Evolutionary conservation across 2,888 invertebrate species (phyloP).

Genomic region (Pandemis heparana): DNA sequence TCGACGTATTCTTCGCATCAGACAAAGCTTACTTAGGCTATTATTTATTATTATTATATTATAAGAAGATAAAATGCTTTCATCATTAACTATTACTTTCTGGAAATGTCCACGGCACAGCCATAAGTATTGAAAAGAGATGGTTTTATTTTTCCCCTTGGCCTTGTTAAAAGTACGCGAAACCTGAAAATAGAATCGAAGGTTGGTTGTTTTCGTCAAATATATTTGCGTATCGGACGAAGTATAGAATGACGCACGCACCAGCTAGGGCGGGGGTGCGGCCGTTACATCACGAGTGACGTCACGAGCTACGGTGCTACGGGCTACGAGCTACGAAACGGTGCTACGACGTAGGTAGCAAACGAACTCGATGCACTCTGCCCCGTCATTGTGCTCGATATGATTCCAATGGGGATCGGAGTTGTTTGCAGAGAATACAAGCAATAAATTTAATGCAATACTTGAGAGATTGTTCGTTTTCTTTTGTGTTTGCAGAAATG

Average conservation of each 20-base stretch:
- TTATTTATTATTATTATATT: not conserved
- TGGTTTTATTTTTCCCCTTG: constrained; percentile 8
- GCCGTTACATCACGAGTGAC: constrained; percentile 75
- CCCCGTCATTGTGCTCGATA: constrained; percentile 44
- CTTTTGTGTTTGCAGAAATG: not conserved
- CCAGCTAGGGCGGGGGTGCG: constrained; percentile 64
- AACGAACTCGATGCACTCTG: constrained; percentile 49
- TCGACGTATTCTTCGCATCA: no score
- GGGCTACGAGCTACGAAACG: constrained; percentile 55
- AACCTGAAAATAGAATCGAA: constrained; percentile 35
- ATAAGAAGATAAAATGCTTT: not conserved
- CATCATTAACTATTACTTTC: not conserved
- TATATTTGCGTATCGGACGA: constrained; percentile 36
- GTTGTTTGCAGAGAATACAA: constrained; percentile 32
- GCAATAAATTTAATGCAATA: constrained; percentile 32
- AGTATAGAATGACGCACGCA: constrained; percentile 56
- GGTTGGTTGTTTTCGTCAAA: constrained; percentile 40
- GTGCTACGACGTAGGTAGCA: constrained; percentile 46
- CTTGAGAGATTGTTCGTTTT: not conserved
- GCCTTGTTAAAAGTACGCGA: constrained; percentile 17
- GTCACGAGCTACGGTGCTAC: constrained; percentile 57
- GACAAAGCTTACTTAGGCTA: no score
- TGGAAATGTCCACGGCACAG: not conserved
- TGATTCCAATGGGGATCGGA: constrained; percentile 33
- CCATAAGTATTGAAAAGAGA: constrained; percentile 10